A percentile compares a stretch with the other conserved stretches of the same genome.
These are phyloP conservation scores for Erebia ligea DNA, from an alignment of 2,888 invertebrate genomes.

Conservation along the genomic window DNA sequence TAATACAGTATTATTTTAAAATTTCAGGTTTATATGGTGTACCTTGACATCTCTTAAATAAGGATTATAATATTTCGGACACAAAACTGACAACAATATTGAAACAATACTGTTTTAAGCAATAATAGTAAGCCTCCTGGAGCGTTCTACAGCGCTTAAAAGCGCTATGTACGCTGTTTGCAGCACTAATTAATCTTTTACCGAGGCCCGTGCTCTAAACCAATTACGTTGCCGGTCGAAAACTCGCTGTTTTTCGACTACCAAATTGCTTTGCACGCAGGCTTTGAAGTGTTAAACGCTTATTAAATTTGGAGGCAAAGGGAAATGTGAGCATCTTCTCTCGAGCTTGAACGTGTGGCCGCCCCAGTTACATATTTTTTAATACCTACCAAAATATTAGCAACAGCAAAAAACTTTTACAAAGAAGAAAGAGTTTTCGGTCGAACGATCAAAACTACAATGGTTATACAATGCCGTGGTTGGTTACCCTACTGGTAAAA, in stretches of 20 bases:
- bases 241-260: slow-evolving; percentile 77
- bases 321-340: slow-evolving; percentile 53
- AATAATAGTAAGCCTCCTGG: too few species aligned
- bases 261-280: slow-evolving; percentile 77
- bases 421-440: too few species aligned
- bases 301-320: slow-evolving; percentile 79
- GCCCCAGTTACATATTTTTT: slow-evolving; percentile 25
- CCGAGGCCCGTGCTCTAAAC: slow-evolving; percentile 68
- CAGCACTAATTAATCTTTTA: slow-evolving; percentile 78
- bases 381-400: background rate
- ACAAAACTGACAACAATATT: too few species aligned
- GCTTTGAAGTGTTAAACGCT: slow-evolving; percentile 80
- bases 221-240: slow-evolving; percentile 75
- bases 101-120: too few species aligned
- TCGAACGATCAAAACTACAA: too few species aligned
- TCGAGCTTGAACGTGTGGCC: slow-evolving; percentile 27
- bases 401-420: background rate
- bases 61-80: too few species aligned
- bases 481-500: too few species aligned
- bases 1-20: too few species aligned
- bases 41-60: too few species aligned
- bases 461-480: too few species aligned
- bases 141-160: slow-evolving; percentile 55
- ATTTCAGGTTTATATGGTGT: too few species aligned
- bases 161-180: slow-evolving; percentile 69